Evolutionary conservation across 35 echinoderm and acorn worm genomes (phyloP).

Genomic region (Ptychodera flava): DNA sequence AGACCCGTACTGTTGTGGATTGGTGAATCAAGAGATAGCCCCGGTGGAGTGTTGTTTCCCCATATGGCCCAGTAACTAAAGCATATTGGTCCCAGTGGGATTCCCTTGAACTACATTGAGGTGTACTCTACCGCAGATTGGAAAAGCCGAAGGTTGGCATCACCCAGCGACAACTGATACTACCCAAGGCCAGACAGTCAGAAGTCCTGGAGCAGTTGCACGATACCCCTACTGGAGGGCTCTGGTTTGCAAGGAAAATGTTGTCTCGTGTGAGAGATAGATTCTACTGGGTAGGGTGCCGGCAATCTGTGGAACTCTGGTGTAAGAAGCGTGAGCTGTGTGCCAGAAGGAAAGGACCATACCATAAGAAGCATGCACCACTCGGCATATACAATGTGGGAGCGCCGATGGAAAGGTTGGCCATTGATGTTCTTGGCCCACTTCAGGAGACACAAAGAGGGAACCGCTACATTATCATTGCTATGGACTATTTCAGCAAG

Average conservation of each 20-base stretch:
- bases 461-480: conserved; percentile 15
- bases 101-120: neutral
- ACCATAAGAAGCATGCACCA: conserved; percentile 6
- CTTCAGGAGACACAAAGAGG: conserved; percentile 28
- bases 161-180: conserved; percentile 12
- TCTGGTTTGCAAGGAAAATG: neutral
- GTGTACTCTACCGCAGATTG: conserved; percentile 42
- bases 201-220: conserved; percentile 7
- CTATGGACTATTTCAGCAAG: conserved; percentile 41
- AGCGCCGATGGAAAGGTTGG: conserved; percentile 36
- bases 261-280: neutral
- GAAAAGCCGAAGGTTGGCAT: conserved; percentile 28
- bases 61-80: neutral
- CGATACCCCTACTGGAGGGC: conserved; percentile 14
- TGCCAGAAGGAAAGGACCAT: conserved; percentile 20
- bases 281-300: conserved; percentile 2
- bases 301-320: neutral
- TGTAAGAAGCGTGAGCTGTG: conserved; percentile 9
- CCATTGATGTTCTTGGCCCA: conserved; percentile 44
- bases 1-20: neutral
- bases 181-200: conserved; percentile 11
- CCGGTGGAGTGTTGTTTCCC: neutral
- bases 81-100: too few relatives aligned
- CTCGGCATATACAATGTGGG: conserved; percentile 19
- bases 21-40: neutral